These are phyloP conservation scores for Adrianichthys oophorus DNA, from an alignment of 2,797 vertebrate genomes.

Conservation along the genomic window DNA sequence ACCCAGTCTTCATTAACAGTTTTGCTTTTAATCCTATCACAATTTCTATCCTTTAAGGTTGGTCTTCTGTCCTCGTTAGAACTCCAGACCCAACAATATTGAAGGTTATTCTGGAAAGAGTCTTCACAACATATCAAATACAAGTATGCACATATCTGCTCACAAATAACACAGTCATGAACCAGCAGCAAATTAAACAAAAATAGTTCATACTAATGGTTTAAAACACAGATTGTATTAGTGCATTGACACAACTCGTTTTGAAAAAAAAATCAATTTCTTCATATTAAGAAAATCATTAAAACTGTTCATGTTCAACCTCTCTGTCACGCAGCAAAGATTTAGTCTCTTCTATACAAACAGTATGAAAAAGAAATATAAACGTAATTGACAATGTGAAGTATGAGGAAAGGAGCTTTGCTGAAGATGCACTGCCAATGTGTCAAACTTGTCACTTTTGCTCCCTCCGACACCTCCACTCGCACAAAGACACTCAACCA, in stretches of 20 bases:
- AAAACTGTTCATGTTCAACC: not conserved
- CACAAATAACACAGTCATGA: constrained; percentile 7
- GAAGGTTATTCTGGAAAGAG: too few species aligned
- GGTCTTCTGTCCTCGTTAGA: too few species aligned
- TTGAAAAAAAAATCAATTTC: constrained; percentile 17
- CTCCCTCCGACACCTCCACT: constrained; percentile 15
- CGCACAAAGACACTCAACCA: constrained; percentile 33
- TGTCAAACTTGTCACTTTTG: constrained; percentile 38
- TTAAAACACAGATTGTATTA: constrained; percentile 17
- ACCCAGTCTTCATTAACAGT: too few species aligned
- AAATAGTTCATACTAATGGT: constrained; percentile 15
- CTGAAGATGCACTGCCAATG: constrained; percentile 41
- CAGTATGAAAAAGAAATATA: constrained; percentile 3
- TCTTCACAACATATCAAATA: not conserved
- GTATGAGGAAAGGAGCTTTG: constrained; percentile 8
- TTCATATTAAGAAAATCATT: not conserved
- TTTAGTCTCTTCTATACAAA: too few species aligned
- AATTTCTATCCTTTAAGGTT: too few species aligned
- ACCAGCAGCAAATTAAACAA: constrained; percentile 32
- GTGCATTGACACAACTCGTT: not conserved
- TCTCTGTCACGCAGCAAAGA: not conserved
- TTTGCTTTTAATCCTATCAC: too few species aligned
- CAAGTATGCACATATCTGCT: constrained; percentile 9
- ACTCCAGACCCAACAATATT: too few species aligned
- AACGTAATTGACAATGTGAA: constrained; percentile 7